Base-by-base conservation (phyloP, 1,140 invertebrate species). In the Camponotus pennsylvanicus region DNA sequence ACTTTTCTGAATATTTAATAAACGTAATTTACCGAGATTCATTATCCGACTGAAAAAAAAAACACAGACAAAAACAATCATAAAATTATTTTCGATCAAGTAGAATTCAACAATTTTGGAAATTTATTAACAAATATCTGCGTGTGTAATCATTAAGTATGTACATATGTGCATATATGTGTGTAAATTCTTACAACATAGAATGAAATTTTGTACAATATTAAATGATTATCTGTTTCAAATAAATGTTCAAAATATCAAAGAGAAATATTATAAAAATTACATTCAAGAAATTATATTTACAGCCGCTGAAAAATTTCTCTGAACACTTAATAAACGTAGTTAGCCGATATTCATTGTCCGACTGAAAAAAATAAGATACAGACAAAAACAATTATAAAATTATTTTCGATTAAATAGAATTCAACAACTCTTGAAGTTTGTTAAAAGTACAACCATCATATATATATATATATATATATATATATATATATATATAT, bases 301-400 rank as follows among this genome's bases (percentile, higher is more conserved):
- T 76, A 42, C 42, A 11, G 9, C 1, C 18, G 27, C 21, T 21
- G 21, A 21, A 21, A 59, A 76, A 59, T 76, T 42, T 76, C 37
- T 40, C n/a, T 59, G 7, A 59, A 42, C 27, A 21, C 37, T 42
- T 76, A 76, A 59, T 59, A 40, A 49, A 75, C 6, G 49, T 5
- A 76, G 21, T 11, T 8, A 37, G 5, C 18, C 4, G 8, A 63
- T n/a, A 77, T 61, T 42, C 3, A 76, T 76, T 76, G 32, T 61
- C 42, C 7, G 15, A 4, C 2, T 49, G n/a, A 13, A 45, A 49
- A 64, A 77, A 77, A 21, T 21, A 21, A 21, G n/a, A n/a, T 8
- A 77, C 63, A 15, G 18, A 34, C 21, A 64, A 49, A 49, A 59
- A 63, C 15, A 15, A 77, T 71, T 71, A 37, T 77, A 63, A 45